Evolutionary conservation across 2,888 invertebrate genomes (phyloP).

Genomic region (Monochamus alternatus): DNA sequence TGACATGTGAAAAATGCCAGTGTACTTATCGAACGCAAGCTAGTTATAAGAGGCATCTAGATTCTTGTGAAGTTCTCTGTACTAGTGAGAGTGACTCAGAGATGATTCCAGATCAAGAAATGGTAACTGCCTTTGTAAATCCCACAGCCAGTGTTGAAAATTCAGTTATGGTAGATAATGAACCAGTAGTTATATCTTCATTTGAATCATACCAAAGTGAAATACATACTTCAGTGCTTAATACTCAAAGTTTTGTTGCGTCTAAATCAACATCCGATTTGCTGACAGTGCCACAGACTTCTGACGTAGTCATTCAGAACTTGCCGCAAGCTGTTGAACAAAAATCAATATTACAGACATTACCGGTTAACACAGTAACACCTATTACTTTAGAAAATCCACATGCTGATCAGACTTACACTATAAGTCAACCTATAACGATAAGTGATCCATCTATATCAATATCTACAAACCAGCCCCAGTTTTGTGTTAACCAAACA

Average conservation of each 20-base stretch:
- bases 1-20: conserved; percentile 90
- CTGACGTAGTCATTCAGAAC: conserved; percentile 50
- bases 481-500: conserved; percentile 62
- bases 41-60: conserved; percentile 86
- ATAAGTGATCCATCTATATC: conserved; percentile 52
- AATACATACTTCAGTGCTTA: conserved; percentile 66
- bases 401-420: conserved; percentile 50
- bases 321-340: conserved; percentile 52
- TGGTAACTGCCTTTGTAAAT: conserved; percentile 43
- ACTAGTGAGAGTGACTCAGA: conserved; percentile 90
- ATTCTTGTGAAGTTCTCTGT: conserved; percentile 84
- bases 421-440: conserved; percentile 51
- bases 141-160: conserved; percentile 44
- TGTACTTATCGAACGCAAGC: conserved; percentile 88
- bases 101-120: conserved; percentile 53
- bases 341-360: conserved; percentile 54
- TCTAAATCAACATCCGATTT: conserved; percentile 63
- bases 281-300: conserved; percentile 57
- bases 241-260: conserved; percentile 65
- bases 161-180: conserved; percentile 51
- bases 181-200: conserved; percentile 64
- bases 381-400: conserved; percentile 50
- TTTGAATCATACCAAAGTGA: conserved; percentile 68
- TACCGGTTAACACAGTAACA: conserved; percentile 52
- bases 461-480: conserved; percentile 51